Base-by-base conservation (phyloP, 2,888 invertebrate species). In the Leptopilina drosophilae region DNA sequence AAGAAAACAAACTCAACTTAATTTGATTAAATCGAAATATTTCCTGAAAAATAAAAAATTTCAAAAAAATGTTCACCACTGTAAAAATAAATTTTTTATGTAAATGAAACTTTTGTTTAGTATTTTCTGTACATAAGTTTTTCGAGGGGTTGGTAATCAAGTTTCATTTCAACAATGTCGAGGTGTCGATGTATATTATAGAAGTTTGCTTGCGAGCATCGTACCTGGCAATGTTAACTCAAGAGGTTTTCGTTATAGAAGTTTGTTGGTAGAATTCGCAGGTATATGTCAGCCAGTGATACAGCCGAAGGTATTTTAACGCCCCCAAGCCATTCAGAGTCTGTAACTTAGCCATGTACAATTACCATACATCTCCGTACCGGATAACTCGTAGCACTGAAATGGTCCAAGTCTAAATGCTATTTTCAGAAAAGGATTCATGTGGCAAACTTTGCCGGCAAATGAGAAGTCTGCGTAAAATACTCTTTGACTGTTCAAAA, bases 261-360 rank as follows among this genome's bases (percentile, higher is more conserved):
- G 76, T 46, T 65, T 15, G 26, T 53, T 78, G 76, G 69, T 53
- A 79, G 84, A 84, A 83, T 85, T 83, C 85, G 85, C 85, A 83
- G 86, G 82, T 84, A 85, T 85, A 87, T 87, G 87, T 85, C 84
- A 82, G 84, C 83, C 85, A 87, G 86, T 89, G 89, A 89, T 87
- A 87, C 84, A 88, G 86, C 86, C 85, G 86, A 87, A 88, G 88
- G 85, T 87, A 87, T 87, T 87, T 86, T 84, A 87, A 87, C 83
- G 88, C 87, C 90, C 87, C 83, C 79, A 81, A 87, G 90, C 89
- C 84, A 88, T 87, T 86, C 83, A 80, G 85, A 87, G 87, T 89
- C 87, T 87, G 89, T 88, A 91, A 89, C 88, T 90, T 89, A 87
- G 88, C 88, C 87, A 84, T 85, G 87, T 87, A 88, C 89, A 90